Evolutionary conservation across 2,888 invertebrate genomes (phyloP).

Genomic region (Himalopsyche kuldschensis): DNA sequence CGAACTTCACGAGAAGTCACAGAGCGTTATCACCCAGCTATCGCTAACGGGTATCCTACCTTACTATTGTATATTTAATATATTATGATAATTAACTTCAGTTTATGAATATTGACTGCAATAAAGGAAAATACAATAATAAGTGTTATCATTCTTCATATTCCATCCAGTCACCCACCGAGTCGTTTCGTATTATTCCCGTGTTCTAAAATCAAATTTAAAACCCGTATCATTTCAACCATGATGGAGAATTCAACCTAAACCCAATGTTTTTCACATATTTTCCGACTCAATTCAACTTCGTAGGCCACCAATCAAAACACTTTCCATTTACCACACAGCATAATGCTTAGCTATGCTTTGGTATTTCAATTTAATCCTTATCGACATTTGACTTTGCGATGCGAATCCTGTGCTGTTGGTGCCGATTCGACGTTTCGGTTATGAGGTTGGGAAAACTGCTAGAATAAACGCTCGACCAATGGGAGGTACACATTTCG

Average conservation of each 20-base stretch:
- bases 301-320: conserved; percentile 22
- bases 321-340: conserved; percentile 15
- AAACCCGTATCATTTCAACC: conserved; percentile 26
- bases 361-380: neutral
- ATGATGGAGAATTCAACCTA: conserved; percentile 26
- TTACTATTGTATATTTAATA: too few relatives aligned
- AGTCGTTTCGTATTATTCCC: neutral
- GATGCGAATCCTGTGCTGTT: neutral
- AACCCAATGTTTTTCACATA: conserved; percentile 33
- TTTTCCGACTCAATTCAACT: conserved; percentile 38
- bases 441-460: neutral
- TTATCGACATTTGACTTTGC: neutral
- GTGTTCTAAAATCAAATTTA: conserved; percentile 27
- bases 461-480: conserved; percentile 22
- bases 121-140: too few relatives aligned
- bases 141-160: neutral
- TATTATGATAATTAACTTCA: too few relatives aligned
- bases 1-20: too few relatives aligned
- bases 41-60: too few relatives aligned
- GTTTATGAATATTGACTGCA: too few relatives aligned
- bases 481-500: conserved; percentile 22
- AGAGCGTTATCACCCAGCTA: too few relatives aligned
- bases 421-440: neutral
- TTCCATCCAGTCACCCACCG: neutral
- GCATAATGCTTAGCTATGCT: neutral